phyloP scores from a whole-genome alignment of 2,888 invertebrate genomes.

The Erebia epiphron region DNA sequence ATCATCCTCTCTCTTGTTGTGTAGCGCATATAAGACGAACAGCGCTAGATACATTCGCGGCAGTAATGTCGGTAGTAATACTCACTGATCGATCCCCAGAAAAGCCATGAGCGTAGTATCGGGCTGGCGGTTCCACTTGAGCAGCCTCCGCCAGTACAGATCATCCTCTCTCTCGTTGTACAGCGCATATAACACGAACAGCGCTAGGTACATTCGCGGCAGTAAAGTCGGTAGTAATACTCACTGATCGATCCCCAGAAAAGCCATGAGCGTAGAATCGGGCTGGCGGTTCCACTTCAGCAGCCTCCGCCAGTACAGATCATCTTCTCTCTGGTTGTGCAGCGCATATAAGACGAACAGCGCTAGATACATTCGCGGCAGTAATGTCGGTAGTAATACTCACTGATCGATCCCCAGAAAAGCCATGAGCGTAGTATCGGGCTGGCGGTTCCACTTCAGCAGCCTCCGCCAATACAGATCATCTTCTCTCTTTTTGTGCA shows the following conservation, averaged over 20 bases:
- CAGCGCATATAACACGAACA: slow-evolving; percentile 91
- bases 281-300: slow-evolving; percentile 91
- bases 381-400: no score
- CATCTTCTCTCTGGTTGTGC: no score
- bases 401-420: no score
- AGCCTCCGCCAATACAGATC: slow-evolving; percentile 90
- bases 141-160: slow-evolving; percentile 89
- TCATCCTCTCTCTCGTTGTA: slow-evolving; percentile 91
- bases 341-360: no score
- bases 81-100: slow-evolving; percentile 90
- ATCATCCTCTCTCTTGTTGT: no score
- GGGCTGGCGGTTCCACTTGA: slow-evolving; percentile 91
- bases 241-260: slow-evolving; percentile 90
- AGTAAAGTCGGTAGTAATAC: slow-evolving; percentile 49
- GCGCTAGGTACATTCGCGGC: slow-evolving; percentile 86
- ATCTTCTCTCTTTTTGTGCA: slow-evolving; percentile 84
- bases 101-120: slow-evolving; percentile 90
- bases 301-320: no score
- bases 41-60: slow-evolving; percentile 86
- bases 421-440: slow-evolving; percentile 89
- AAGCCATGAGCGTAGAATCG: slow-evolving; percentile 89
- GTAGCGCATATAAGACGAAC: no score
- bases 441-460: slow-evolving; percentile 90
- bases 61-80: slow-evolving; percentile 39
- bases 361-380: no score